Percentiles rank a stretch among this genome's conserved stretches.
Evolutionary conservation across 2,113 vertebrate species (phyloP).

Genomic region (Leiothrix lutea): DNA sequence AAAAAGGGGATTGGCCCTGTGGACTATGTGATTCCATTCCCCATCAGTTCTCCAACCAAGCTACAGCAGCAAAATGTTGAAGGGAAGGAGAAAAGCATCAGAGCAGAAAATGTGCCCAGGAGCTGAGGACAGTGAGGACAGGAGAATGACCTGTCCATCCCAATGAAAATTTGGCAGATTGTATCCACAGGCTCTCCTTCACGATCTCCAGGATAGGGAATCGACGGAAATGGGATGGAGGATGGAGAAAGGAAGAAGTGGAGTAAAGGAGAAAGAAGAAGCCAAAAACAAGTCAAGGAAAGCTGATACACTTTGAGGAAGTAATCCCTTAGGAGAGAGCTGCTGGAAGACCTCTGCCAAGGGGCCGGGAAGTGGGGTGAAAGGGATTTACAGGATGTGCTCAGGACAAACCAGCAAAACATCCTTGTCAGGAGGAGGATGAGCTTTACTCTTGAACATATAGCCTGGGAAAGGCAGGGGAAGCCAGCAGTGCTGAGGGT

Average conservation of each 20-base stretch:
- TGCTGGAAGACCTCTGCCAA: neutral
- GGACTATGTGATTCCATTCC: neutral
- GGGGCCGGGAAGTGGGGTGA: neutral
- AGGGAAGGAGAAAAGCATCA: neutral
- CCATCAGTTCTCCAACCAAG: neutral
- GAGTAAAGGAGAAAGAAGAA: neutral
- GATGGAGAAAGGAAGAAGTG: neutral
- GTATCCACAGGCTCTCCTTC: fast-evolving
- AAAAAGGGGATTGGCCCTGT: fast-evolving
- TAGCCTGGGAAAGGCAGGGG: neutral
- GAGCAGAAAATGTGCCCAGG: neutral
- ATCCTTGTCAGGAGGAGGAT: neutral
- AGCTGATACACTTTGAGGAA: neutral
- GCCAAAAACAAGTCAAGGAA: neutral
- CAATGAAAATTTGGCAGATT: neutral
- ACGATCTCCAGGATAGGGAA: neutral
- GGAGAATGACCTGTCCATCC: neutral
- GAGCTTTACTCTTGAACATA: neutral
- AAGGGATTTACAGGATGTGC: neutral
- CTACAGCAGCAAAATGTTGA: neutral
- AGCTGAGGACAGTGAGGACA: neutral
- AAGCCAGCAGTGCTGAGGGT: slow-evolving; percentile 12
- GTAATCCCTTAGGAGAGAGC: neutral
- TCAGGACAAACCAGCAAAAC: fast-evolving
- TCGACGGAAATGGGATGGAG: neutral